These are phyloP conservation scores for Anabacerthia variegaticeps DNA, from an alignment of 2,797 vertebrate species.

Conservation along the genomic window DNA sequence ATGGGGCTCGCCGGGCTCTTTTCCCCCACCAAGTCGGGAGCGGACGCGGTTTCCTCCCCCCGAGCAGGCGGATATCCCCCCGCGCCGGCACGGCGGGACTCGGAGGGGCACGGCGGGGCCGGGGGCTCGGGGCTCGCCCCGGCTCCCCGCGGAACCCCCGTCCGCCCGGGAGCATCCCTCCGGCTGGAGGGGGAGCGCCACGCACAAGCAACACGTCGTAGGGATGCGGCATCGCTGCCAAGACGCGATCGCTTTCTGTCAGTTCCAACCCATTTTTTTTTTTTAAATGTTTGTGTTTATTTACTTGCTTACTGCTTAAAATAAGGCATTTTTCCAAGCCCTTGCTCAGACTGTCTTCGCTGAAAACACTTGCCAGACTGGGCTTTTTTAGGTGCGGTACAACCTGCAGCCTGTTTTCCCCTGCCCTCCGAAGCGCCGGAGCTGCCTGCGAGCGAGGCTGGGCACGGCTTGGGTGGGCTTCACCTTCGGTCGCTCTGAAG, in stretches of 20 bases:
- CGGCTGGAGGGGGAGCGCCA: not conserved
- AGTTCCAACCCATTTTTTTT: not conserved
- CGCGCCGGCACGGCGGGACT: not conserved
- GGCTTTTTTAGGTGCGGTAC: not conserved
- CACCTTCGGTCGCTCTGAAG: not conserved
- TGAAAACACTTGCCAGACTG: not conserved
- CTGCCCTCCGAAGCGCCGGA: not conserved
- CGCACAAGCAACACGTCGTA: not conserved
- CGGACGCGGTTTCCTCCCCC: not conserved
- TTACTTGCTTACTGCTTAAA: not conserved
- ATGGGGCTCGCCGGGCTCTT: not conserved
- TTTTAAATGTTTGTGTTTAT: not conserved
- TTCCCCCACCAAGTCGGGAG: rapidly evolving
- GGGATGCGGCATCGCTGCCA: not conserved
- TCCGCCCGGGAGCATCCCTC: not conserved
- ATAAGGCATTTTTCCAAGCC: not conserved
- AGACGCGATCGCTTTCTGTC: not conserved
- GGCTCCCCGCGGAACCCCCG: not conserved
- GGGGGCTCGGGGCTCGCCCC: not conserved
- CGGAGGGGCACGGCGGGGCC: not conserved
- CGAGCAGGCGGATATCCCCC: not conserved
- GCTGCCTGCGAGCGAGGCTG: not conserved
- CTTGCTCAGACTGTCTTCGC: not conserved
- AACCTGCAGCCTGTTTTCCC: not conserved
- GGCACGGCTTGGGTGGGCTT: not conserved